Evolutionary conservation across 2,113 vertebrate genomes (phyloP).

Genomic region (Picathartes gymnocephalus): DNA sequence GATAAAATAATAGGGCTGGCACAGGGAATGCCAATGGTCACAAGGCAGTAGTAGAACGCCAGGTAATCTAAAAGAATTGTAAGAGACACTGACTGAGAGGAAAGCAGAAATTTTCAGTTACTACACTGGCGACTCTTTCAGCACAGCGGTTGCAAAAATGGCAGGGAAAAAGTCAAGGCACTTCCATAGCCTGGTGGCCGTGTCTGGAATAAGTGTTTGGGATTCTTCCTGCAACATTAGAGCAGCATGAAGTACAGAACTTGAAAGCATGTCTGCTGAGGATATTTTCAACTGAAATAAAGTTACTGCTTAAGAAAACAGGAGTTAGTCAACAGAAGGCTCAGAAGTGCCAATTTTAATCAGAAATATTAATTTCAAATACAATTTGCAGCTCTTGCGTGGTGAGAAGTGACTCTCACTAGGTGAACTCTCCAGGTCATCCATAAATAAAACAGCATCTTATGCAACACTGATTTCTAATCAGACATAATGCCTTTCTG

Average conservation of each 20-base stretch:
- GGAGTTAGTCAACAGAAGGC: not conserved
- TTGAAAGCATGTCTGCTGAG: not conserved
- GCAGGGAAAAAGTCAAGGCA: not conserved
- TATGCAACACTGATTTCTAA: not conserved
- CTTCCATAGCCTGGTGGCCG: not conserved
- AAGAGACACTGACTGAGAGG: not conserved
- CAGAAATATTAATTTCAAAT: constrained; percentile 5
- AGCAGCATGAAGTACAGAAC: not conserved
- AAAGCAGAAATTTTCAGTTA: not conserved
- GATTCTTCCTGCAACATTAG: not conserved
- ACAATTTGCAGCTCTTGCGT: constrained; percentile 22
- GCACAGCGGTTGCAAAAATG: not conserved
- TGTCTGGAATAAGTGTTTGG: not conserved
- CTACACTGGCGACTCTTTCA: not conserved
- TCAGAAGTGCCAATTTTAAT: not conserved
- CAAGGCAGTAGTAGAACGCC: not conserved
- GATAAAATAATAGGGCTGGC: not conserved
- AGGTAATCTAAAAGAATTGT: not conserved
- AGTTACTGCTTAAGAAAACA: not conserved
- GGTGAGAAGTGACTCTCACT: constrained; percentile 31
- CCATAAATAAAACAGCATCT: not conserved
- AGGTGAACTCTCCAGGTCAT: not conserved
- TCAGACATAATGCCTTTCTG: not conserved
- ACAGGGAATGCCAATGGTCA: not conserved
- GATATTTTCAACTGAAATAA: not conserved